Base-by-base conservation (phyloP, 2,113 vertebrate species). In the Acrocephalus kingi region DNA sequence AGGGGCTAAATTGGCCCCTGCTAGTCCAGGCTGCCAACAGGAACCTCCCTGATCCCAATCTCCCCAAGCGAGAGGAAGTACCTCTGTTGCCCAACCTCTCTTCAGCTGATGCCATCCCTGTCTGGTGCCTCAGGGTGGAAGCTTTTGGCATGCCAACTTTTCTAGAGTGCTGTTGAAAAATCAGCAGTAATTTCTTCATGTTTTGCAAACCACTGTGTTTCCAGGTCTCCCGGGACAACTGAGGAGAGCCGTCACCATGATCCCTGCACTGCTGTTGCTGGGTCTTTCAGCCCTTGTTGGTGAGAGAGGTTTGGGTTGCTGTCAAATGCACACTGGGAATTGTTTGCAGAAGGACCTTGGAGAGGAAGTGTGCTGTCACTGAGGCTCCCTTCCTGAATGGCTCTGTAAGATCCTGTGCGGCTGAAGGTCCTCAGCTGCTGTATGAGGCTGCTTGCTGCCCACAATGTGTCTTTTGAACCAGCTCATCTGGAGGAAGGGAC, bases 151-250 rank as follows among this genome's bases (percentile, higher is more conserved):
- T 0, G 2, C 30, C 31, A 45, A 6, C 6, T 23, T 76, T 90
- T 24, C 49, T 67, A 28, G 8, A 31, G 76, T 58, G 48, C 56
- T 27, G 54, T 20, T 69, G 61, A 27, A 63, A 63, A 85, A 54
- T 23, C 78, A 67, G 63, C 45, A 33, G 14, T 13, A 5, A 43
- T 30, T 61, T 77, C 84, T 89, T 89, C 35, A 61, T 1, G 3
- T 63, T 88, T 88, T 95, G 41, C 63, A 59, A 13, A 97, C 94
- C 13, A 62, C 97, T 94, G 96, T 97, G 7, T 98, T 98, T 96
- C 97, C 97, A 80, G 98, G 97, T 85, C 87, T 97, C 43, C 97
- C 97, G 93, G 98, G 97, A 96, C 92, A 87, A 63, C 80, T 6
- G 16, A 96, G 66, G 37, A 87, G 52, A 91, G 74, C 25, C 71